Conservation (phyloP, 2,113 vertebrate species). For the Misgurnus mizolepis region DNA sequence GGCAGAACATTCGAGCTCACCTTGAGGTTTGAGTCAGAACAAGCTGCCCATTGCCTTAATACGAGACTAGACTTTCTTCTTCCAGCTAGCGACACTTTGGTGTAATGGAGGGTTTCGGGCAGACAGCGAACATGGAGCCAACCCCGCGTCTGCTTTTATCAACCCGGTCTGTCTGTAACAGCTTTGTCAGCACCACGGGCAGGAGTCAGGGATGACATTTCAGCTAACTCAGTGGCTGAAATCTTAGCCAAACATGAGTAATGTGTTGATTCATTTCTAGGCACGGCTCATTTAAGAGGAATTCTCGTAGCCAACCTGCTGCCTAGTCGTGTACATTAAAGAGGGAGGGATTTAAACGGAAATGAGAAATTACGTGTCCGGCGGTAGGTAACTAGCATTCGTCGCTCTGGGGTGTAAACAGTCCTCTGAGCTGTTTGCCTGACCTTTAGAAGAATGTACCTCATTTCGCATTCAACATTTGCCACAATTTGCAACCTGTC, state of each 20-base stretch:
- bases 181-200: constrained; percentile 62
- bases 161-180: constrained; percentile 45
- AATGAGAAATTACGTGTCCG: constrained; percentile 21
- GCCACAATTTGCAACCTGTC: constrained; percentile 18
- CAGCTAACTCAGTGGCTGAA: constrained; percentile 48
- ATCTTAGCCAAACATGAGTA: constrained; percentile 6
- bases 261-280: constrained; percentile 35
- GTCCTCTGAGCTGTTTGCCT: neutral
- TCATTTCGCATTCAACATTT: constrained; percentile 30
- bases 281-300: constrained; percentile 36
- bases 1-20: constrained; percentile 22
- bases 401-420: constrained; percentile 29
- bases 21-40: constrained; percentile 25
- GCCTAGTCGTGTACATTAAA: neutral
- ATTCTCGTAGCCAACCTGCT: neutral
- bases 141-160: constrained; percentile 42
- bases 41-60: constrained; percentile 24
- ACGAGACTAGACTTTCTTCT: constrained; percentile 20
- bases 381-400: constrained; percentile 6
- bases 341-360: neutral
- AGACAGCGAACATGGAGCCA: constrained; percentile 14
- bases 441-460: constrained; percentile 48
- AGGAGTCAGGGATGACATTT: constrained; percentile 57
- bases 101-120: constrained; percentile 45
- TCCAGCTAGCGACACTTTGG: constrained; percentile 8